Evolutionary conservation across 2,113 vertebrate species (phyloP).

Genomic region (Hippopotamus amphibius): DNA sequence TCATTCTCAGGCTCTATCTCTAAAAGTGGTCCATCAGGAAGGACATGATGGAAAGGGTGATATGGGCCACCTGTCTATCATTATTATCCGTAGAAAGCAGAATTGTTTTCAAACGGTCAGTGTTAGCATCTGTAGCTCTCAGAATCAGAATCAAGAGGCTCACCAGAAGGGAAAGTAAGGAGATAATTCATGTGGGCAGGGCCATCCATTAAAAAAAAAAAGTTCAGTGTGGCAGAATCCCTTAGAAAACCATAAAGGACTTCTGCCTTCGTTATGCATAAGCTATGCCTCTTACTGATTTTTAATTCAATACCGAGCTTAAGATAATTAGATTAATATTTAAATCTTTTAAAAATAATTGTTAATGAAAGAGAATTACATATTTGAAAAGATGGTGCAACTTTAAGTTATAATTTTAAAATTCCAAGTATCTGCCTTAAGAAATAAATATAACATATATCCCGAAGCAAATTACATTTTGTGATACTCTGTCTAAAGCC

Average conservation of each 20-base stretch:
- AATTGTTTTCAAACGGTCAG: not conserved
- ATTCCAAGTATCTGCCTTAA: not conserved
- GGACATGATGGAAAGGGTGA: not conserved
- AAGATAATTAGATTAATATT: not conserved
- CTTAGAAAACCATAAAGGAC: not conserved
- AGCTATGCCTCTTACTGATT: not conserved
- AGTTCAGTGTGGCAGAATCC: not conserved
- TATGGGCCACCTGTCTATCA: not conserved
- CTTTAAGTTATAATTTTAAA: slow-evolving; percentile 30
- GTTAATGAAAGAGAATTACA: not conserved
- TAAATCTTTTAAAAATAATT: not conserved
- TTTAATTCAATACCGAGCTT: not conserved
- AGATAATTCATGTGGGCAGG: not conserved
- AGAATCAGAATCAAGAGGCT: not conserved
- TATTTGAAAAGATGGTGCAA: not conserved
- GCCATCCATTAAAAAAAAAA: not conserved
- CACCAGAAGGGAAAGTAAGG: not conserved
- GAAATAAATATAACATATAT: not conserved
- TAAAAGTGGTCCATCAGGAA: not conserved
- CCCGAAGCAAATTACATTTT: not conserved
- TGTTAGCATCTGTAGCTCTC: not conserved
- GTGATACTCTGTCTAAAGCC: not conserved
- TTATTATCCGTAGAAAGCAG: not conserved
- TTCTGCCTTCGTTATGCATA: not conserved
- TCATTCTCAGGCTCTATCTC: not conserved